Evolutionary conservation across 2,113 vertebrate genomes (phyloP), one percentile per base, ranked within the genome.

Genomic region (Mungos mungo): DNA sequence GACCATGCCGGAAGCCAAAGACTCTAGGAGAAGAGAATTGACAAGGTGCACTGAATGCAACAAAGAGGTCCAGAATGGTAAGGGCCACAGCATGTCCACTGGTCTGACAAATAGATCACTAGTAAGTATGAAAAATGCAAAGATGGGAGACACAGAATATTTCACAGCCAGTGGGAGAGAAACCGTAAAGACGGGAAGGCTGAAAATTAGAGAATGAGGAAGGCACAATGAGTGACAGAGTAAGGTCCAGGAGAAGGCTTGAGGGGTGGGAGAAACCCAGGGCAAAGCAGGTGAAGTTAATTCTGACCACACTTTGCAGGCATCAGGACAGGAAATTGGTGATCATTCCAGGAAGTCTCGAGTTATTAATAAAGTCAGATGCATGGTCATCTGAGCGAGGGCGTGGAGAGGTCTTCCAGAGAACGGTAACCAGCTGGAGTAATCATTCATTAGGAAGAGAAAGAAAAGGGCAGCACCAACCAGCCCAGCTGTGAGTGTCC

Each of bases 41-140:
- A 41, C 7, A 45, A 29, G 4, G 25, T 7, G 5, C 2, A 0
- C 1, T 4, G 3, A 60, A 38, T 1, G 3, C 45, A 52, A 12
- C 2, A 57, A 57, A 12, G 54, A 80, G 45, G 63, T 74, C 57
- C 52, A 63, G n/a, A 33, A 65, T 47, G 77, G 45, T 8, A 47
- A 86, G 5, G 63, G 50, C 68, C 27, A 13, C 4, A 16, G 65
- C 12, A 25, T 0, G 0, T 52, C 35, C n/a, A 45, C 15, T 45
- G 23, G 14, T 38, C 8, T 47, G 60, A 81, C n/a, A 10, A 71
- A 31, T 0, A 77, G 27, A 54, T 35, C 45, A 52, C 50, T 35
- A 86, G 29, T 15, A 63, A 71, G 54, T 66, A 74, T 0, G 4
- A 54, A 33, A 86, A 81, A 45, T 1, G 4, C 19, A 95, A 93